Evolutionary conservation across 2,113 vertebrate species (phyloP), one percentile per base, ranked within the genome.

Genomic region (Colistium nudipinnis): DNA sequence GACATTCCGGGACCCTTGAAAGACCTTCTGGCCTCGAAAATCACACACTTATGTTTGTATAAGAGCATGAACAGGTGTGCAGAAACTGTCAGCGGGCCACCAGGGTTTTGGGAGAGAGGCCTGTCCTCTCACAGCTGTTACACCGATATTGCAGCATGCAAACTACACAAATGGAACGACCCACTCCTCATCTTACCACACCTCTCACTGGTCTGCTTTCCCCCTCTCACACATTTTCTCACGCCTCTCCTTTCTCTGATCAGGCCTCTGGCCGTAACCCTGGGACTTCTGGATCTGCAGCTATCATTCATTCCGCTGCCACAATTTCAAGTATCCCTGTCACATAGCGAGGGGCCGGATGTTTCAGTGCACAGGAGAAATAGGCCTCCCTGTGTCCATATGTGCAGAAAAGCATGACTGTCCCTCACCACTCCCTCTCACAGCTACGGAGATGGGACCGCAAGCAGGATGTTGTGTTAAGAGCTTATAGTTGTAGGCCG

Each of bases 401-500:
- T 55, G 45, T 76, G 57, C 52, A 59, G 70, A 51, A 49, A 64
- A 35, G 35, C 47, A 60, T 39, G 61, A 62, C 49, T 61, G 60
- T 79, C 61, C 71, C 48, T 73, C 69, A 76, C 17, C 80, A 53
- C 68, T 43, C 80, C 48, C 68, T 43, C 44, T 86, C 56, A 64
- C 8, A 25, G 79, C 69, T 83, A 61, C 55, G 17, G 78, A 86
- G 69, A 82, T 55, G 30, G 39, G 49, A 38, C 70, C 69, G 33
- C 62, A 62, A 66, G 66, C 83, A 79, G 82, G 76, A 86, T 81
- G 87, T 84, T 87, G 76, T 87, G 63, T 82, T 67, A 67, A 56
- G 55, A 59, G 62, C 79, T 85, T 41, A 56, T 69, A 78, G 78
- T 75, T 83, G 76, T 3, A 77, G 69, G 69, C 71, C 59, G 70